These are phyloP conservation scores for Cataglyphis rosenhaueri DNA, from an alignment of 2,888 invertebrate species.

Conservation along the genomic window DNA sequence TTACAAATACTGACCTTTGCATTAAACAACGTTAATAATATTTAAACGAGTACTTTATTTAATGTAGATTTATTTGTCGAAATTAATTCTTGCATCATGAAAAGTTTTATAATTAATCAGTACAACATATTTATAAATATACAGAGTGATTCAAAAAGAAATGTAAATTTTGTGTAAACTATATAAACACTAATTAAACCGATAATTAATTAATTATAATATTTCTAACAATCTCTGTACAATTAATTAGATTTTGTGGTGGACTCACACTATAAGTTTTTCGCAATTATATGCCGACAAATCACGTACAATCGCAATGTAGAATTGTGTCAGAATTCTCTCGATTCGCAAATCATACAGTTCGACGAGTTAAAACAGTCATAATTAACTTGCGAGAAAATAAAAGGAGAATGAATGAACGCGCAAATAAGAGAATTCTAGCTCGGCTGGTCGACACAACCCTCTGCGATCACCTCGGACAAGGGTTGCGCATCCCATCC, in stretches of 20 bases:
- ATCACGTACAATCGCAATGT: background rate
- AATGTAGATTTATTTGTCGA: background rate
- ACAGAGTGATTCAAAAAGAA: background rate
- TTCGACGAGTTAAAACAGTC: background rate
- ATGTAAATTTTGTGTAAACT: background rate
- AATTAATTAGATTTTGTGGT: background rate
- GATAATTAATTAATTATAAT: background rate
- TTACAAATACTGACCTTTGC: background rate
- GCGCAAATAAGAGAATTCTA: background rate
- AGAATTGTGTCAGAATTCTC: background rate
- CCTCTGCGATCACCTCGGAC: background rate
- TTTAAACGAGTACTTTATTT: background rate
- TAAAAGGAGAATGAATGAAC: background rate
- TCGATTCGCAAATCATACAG: background rate
- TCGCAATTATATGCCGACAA: background rate
- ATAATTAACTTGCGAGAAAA: background rate
- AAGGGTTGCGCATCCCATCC: conserved; percentile 14
- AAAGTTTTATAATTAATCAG: background rate
- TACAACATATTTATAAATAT: background rate
- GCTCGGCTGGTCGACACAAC: background rate
- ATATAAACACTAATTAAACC: background rate
- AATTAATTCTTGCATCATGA: background rate
- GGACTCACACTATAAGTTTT: background rate
- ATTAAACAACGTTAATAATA: background rate
- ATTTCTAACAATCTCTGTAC: background rate